These are phyloP conservation scores for Idris sp. DNA, from an alignment of 1,140 invertebrate species.

Conservation along the genomic window DNA sequence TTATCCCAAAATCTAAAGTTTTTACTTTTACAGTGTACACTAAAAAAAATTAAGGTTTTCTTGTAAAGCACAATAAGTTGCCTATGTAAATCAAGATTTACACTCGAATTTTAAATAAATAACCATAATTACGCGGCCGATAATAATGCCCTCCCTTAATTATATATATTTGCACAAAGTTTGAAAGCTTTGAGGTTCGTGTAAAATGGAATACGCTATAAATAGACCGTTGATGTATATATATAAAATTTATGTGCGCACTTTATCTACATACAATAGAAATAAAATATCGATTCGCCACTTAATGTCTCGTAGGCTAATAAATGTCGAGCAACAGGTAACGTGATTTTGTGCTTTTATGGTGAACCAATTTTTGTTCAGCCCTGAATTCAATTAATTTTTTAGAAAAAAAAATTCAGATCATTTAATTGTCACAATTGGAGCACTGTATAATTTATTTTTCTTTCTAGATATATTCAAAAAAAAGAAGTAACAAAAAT, in stretches of 20 bases:
- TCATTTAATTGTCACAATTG: slow-evolving; percentile 31
- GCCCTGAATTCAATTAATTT: no score
- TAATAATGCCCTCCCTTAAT: slow-evolving; percentile 20
- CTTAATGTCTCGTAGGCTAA: slow-evolving; percentile 39
- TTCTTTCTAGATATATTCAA: no score
- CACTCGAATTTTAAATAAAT: slow-evolving; percentile 27
- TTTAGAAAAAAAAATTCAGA: no score
- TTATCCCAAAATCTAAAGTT: slow-evolving; percentile 25
- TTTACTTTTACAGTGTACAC: slow-evolving; percentile 16
- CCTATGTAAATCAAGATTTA: slow-evolving; percentile 34
- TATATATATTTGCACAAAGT: slow-evolving; percentile 33
- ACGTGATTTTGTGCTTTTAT: slow-evolving; percentile 39
- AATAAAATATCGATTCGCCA: slow-evolving; percentile 47
- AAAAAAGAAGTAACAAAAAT: no score
- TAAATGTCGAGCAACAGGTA: slow-evolving; percentile 35
- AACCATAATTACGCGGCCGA: slow-evolving; percentile 20
- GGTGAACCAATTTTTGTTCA: background rate
- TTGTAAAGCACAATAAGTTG: no score
- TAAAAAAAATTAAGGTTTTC: no score
- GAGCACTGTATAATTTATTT: no score
- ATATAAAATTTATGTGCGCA: slow-evolving; percentile 33
- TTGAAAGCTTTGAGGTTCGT: slow-evolving; percentile 23
- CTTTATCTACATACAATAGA: slow-evolving; percentile 48
- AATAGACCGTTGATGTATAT: slow-evolving; percentile 31
- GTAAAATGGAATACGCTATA: slow-evolving; percentile 28